Evolutionary conservation across 2,797 vertebrate species (phyloP), one percentile per base, ranked within the genome.

Genomic region (Danio aesculapii): DNA sequence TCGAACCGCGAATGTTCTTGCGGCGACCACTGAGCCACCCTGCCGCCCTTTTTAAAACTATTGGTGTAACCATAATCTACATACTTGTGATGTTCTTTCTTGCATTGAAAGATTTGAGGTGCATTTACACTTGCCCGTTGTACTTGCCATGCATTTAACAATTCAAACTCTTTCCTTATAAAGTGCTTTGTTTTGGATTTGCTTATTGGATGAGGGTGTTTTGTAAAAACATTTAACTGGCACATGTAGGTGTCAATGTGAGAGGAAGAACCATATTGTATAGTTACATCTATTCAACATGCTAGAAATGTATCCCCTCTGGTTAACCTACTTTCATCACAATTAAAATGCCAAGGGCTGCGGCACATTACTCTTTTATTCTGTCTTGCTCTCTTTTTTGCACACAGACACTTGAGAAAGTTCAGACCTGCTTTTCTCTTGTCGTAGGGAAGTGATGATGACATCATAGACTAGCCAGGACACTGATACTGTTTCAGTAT

Each of bases 321-420:
- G 85, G 79, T 87, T 86, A 89, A 89, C 88, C 81, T 88, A 88
- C 86, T 88, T 88, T 88, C 77, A 86, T 77, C 39, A 73, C 83
- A 82, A 79, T 86, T 86, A 84, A 83, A 81, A 81, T 77, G 81
- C 83, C 66, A 21, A 79, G 53, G 79, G 81, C 81, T 77, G 77
- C 6, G 12, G 39, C 16, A 50, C 49, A 63, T 62, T 77, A 30
- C 46, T 69, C 64, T 71, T 77, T 66, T 61, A 53, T 75, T 69
- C 68, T 46, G 7, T 70, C 21, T 78, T 10, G 4, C 50, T 55
- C 47, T 19, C 30, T 62, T 19, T 71, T n/a, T 30, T 12, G 2
- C 21, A 75, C 44, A 0, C 14, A 55, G 46, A 16, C 43, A 44
- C 30, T 14, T 30, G 30, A 30, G 30, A 11, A 21, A 55, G 46